These are phyloP conservation scores for Octopus bimaculoides DNA, from an alignment of 1,140 invertebrate genomes.

Conservation along the genomic window DNA sequence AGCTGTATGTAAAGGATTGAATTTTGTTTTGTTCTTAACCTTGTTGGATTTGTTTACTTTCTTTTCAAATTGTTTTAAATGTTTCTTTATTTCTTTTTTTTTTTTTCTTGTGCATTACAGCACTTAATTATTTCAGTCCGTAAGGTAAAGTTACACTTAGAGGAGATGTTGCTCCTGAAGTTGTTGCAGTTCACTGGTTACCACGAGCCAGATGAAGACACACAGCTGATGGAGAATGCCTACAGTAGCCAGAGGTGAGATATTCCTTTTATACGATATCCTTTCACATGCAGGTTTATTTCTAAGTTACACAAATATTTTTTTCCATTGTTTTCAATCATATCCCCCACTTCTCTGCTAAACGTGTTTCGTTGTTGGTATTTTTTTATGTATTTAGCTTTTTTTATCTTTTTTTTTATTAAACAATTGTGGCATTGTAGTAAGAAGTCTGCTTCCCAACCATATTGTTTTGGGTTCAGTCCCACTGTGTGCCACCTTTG, in stretches of 20 bases:
- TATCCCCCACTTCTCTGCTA: no score
- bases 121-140: slow-evolving; percentile 79
- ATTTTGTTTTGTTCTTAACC: slow-evolving; percentile 8
- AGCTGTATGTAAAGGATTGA: neutral
- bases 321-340: no score
- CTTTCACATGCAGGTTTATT: no score
- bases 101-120: slow-evolving; percentile 53
- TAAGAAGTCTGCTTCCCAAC: no score
- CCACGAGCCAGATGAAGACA: slow-evolving; percentile 49
- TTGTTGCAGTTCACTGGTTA: slow-evolving; percentile 69
- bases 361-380: no score
- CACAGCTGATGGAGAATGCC: slow-evolving; percentile 68
- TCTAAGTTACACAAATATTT: no score
- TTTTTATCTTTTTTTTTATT: no score
- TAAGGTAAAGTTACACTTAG: slow-evolving; percentile 80
- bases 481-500: no score
- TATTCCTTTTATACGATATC: neutral
- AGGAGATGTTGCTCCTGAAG: slow-evolving; percentile 85
- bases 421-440: no score
- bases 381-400: no score
- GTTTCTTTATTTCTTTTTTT: neutral
- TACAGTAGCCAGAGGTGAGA: slow-evolving; percentile 60
- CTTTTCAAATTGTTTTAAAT: slow-evolving; percentile 13
- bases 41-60: neutral
- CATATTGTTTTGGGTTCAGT: no score